Conservation (phyloP, 2,888 invertebrate genomes). For the Apodemia zela region DNA sequence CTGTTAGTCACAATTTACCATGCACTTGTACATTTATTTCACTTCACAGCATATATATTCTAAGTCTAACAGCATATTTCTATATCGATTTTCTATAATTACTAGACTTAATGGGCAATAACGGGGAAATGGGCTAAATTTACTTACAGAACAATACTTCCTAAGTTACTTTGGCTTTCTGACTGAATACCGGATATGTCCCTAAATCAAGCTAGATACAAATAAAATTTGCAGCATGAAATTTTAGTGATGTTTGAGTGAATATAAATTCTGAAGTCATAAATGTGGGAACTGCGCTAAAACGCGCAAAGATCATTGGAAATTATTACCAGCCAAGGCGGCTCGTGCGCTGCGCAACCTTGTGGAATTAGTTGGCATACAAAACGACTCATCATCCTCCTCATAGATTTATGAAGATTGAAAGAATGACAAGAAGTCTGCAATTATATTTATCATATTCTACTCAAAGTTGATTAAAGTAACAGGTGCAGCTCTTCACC, state of each 20-base stretch:
- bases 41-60: no score
- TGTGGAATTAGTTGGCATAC: constrained; percentile 54
- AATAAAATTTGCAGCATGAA: background rate
- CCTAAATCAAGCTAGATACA: background rate
- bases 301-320: constrained; percentile 61
- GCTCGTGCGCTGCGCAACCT: constrained; percentile 64
- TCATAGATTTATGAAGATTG: constrained; percentile 37
- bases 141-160: no score
- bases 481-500: background rate
- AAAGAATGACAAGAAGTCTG: background rate
- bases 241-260: background rate
- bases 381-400: constrained; percentile 40
- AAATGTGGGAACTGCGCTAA: constrained; percentile 55
- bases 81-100: no score
- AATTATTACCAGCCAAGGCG: constrained; percentile 66
- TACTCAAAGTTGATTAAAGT: background rate
- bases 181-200: no score
- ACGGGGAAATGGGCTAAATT: no score
- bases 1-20: no score
- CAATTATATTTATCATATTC: background rate
- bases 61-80: no score
- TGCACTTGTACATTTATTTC: no score
- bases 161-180: no score
- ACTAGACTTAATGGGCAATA: no score
- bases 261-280: constrained; percentile 35